Base-by-base conservation (phyloP, 2,113 vertebrate genomes). In the Mormoops blainvillei region DNA sequence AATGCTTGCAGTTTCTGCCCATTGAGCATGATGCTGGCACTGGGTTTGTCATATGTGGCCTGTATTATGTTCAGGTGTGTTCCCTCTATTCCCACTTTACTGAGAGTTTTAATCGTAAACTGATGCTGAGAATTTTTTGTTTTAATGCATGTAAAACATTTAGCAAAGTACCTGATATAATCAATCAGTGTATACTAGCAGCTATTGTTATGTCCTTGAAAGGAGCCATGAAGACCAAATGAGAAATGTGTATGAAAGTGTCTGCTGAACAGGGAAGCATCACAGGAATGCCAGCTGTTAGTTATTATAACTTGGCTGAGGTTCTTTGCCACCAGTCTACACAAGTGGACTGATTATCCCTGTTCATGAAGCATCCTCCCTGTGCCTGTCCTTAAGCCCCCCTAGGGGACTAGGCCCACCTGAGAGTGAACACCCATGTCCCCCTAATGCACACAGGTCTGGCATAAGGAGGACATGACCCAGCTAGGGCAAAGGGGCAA, bases 141-240 rank as follows among this genome's bases (percentile, higher is more conserved):
- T 89, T 73, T 15, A 78, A 61, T 16, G 15, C 33, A 65, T 33
- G 5, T 38, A 43, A 71, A 94, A n/a, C 63, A 41, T 68, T 70
- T 65, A 68, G 77, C 19, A 36, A 45, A 71, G 85, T 54, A n/a
- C 80, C 48, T 50, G 50, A 43, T 36, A 82, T n/a, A 43, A 63
- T 38, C 31, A 45, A 85, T 96, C 50, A 58, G 12, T 80, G 95
- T 92, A 48, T n/a, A 74, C 16, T 31, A 48, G 80, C 56, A 63
- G n/a, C 16, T 71, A 41, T 41, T 54, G 31, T 56, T 52, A 70
- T 12, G 11, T 13, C 41, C 81, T 91, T 33, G 28, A 84, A 78
- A 54, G 65, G 8, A 52, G 36, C 48, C 54, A 33, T 5, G 11
- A 45, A 14, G 65, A 80, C 43, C 68, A 36, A 43, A 70, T 1